Percentiles rank a stretch among this genome's conserved stretches.
Evolutionary conservation across 2,888 invertebrate genomes (phyloP).

Genomic region (Zele albiditarsus): DNA sequence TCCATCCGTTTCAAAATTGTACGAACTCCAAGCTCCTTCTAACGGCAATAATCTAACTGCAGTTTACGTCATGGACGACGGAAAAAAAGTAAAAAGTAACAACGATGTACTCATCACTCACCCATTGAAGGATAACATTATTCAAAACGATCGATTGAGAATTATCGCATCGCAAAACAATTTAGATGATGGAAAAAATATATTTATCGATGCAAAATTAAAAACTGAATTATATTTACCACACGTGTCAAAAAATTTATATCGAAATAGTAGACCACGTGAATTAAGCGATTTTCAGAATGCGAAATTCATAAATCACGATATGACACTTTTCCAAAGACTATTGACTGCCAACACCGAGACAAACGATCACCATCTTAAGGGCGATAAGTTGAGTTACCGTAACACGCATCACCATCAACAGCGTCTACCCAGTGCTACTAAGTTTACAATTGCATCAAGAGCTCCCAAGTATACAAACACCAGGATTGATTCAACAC

Average conservation of each 20-base stretch:
- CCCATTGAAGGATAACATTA: conserved; percentile 13
- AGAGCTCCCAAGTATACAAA: conserved; percentile 3
- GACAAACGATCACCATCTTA: conserved; percentile 6
- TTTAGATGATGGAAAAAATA: conserved; percentile 13
- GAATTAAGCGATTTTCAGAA: background rate
- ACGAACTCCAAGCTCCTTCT: conserved; percentile 38
- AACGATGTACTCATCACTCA: conserved; percentile 4
- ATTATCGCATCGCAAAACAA: background rate
- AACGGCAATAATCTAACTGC: conserved; percentile 7
- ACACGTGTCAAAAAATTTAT: conserved; percentile 17
- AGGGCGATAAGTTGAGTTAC: conserved; percentile 18
- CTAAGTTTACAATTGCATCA: background rate
- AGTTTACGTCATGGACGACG: no score
- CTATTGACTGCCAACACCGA: conserved; percentile 1
- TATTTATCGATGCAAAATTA: conserved; percentile 1
- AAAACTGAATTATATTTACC: conserved; percentile 3
- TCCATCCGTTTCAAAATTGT: conserved; percentile 26
- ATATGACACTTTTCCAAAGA: conserved; percentile 17
- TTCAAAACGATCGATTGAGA: conserved; percentile 4
- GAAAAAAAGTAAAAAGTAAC: conserved; percentile 25
- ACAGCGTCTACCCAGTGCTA: background rate
- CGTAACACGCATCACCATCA: conserved; percentile 11
- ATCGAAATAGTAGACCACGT: background rate
- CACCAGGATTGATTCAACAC: background rate
- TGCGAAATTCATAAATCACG: background rate